A percentile compares a stretch with the other conserved stretches of the same genome.
These are phyloP conservation scores for Brachionus koreanus DNA, from an alignment of 1,140 invertebrate genomes.

Conservation along the genomic window DNA sequence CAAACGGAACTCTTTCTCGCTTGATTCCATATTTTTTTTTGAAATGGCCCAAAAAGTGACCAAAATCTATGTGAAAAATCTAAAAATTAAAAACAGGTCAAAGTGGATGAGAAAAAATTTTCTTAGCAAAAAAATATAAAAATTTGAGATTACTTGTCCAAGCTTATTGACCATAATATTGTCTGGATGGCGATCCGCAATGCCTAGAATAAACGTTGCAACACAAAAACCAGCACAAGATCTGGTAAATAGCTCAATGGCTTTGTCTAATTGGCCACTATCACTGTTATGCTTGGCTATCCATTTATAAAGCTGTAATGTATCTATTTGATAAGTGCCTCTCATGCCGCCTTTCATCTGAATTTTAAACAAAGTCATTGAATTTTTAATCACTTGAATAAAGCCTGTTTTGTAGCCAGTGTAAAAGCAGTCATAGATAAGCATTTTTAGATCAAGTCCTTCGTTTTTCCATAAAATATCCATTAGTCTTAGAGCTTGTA, in stretches of 20 bases:
- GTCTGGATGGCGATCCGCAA: conserved; percentile 93
- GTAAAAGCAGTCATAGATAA: conserved; percentile 88
- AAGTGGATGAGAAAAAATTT: too few relatives aligned
- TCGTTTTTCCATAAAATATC: conserved; percentile 89
- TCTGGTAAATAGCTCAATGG: conserved; percentile 89
- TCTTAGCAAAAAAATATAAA: conserved; percentile 36
- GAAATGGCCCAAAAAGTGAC: conserved; percentile 97
- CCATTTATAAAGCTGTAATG: conserved; percentile 77
- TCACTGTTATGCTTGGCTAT: conserved; percentile 78
- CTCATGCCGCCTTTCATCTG: conserved; percentile 80
- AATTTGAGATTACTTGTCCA: conserved; percentile 59
- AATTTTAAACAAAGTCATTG: conserved; percentile 91
- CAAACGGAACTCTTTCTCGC: conserved; percentile 92
- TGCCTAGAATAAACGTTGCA: conserved; percentile 91
- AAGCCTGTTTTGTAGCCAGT: conserved; percentile 83
- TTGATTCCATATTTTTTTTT: conserved; percentile 98
- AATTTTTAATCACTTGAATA: conserved; percentile 88
- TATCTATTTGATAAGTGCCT: conserved; percentile 73
- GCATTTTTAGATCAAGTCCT: conserved; percentile 87
- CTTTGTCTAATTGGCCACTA: conserved; percentile 71
- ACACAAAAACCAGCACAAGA: conserved; percentile 98
- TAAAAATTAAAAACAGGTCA: too few relatives aligned
- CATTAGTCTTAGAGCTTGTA: conserved; percentile 93
- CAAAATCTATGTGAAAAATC: conserved; percentile 99
- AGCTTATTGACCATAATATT: conserved; percentile 97